Percentiles rank a stretch among this genome's conserved stretches.
Evolutionary conservation across 2,888 invertebrate genomes (phyloP).

Genomic region (Clepsis dumicolana): DNA sequence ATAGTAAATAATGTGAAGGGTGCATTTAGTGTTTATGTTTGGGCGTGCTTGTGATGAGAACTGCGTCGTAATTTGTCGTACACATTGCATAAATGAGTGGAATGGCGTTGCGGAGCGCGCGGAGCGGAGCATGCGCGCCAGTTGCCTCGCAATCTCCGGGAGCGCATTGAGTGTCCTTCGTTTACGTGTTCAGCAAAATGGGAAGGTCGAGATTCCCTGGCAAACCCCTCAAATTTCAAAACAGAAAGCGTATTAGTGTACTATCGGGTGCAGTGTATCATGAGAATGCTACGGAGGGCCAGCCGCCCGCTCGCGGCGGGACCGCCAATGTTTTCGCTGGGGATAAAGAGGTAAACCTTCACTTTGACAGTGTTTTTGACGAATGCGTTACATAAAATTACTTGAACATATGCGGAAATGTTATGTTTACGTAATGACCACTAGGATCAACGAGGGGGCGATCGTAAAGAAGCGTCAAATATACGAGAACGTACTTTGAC

Average conservation of each 20-base stretch:
- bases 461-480: constrained; percentile 60
- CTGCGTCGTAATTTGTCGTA: constrained; percentile 84
- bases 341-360: constrained; percentile 80
- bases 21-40: constrained; percentile 76
- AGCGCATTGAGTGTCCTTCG: constrained; percentile 86
- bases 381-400: constrained; percentile 58
- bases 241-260: constrained; percentile 94
- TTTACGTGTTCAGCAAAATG: constrained; percentile 88
- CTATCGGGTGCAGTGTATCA: constrained; percentile 87
- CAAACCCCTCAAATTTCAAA: constrained; percentile 94
- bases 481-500: constrained; percentile 68
- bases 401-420: constrained; percentile 61
- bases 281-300: constrained; percentile 78
- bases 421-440: constrained; percentile 83
- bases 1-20: constrained; percentile 79
- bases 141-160: constrained; percentile 80
- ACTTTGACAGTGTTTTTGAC: constrained; percentile 49
- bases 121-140: constrained; percentile 86
- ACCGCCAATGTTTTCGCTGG: constrained; percentile 78
- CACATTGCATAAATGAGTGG: constrained; percentile 85
- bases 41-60: constrained; percentile 75
- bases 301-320: constrained; percentile 78
- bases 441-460: constrained; percentile 63
- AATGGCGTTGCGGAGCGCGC: constrained; percentile 86
- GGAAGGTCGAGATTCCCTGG: constrained; percentile 95